Evolutionary conservation across 1,140 invertebrate genomes (phyloP).

Genomic region (Saccostrea echinata): DNA sequence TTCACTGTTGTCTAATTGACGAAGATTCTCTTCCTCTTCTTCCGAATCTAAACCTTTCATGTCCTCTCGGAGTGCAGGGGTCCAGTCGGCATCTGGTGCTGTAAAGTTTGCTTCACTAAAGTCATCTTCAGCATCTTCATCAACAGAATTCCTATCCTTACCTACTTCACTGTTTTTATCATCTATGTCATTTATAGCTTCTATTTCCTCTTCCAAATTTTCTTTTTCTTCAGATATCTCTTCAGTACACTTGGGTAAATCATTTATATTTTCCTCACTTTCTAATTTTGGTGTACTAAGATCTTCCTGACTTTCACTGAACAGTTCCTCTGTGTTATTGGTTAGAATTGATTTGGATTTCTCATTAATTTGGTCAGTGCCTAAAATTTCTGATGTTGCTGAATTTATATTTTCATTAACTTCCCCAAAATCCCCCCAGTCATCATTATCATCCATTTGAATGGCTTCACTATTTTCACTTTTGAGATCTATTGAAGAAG

Average conservation of each 20-base stretch:
- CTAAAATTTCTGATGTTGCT: neutral
- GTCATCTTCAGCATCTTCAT: slow-evolving; percentile 55
- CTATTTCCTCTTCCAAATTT: neutral
- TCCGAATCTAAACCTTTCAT: neutral
- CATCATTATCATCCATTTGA: neutral
- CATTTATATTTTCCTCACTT: neutral
- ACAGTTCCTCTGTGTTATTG: neutral
- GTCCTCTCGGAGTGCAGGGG: neutral
- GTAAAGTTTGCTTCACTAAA: slow-evolving; percentile 57
- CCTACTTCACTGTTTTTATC: neutral
- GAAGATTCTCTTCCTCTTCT: neutral
- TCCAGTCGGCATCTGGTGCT: neutral
- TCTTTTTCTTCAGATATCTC: neutral
- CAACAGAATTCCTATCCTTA: neutral
- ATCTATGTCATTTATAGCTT: neutral
- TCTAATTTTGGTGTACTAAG: neutral
- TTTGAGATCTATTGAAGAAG: neutral
- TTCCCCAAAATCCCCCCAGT: neutral
- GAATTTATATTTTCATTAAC: neutral
- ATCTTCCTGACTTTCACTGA: neutral
- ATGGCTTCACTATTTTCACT: neutral
- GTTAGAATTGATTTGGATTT: neutral
- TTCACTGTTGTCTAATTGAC: slow-evolving; percentile 10
- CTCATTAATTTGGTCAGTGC: neutral
- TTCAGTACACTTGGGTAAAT: neutral